Base-by-base conservation (phyloP, 2,113 vertebrate species). In the Leuciscus idus region DNA sequence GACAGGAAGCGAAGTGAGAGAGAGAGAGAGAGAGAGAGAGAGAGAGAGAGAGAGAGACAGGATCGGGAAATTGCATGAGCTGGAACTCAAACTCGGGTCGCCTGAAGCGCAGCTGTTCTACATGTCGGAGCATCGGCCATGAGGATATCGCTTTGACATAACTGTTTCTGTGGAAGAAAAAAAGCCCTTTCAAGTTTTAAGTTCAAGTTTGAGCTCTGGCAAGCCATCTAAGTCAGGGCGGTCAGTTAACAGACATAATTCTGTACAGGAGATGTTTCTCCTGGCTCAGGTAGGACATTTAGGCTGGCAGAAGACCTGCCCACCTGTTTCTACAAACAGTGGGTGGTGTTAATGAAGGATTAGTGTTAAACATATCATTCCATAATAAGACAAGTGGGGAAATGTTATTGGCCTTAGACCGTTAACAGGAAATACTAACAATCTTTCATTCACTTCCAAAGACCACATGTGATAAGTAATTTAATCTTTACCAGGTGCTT, bases 281-380 rank as follows among this genome's bases (percentile, higher is more conserved):
- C 11, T 70, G 64, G 64, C 81, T 83, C 64, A 52, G 64, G 28
- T 9, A 28, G 46, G 19, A 55, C 48, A 55, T 83, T 72, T 21
- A 72, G 28, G 21, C 30, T 21, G n/a, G 46, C 81, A 50, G 28
- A 83, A 83, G 12, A 83, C 26, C 81, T 83, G 39, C 64, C 81
- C 64, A 83, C 81, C 81, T 83, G 81, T 66, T 72, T 72, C 48
- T 68, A 36, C 17, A 70, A 30, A 55, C 43, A 68, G 28, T 8
- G 46, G 64, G 64, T 26, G 15, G 50, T 70, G 26, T 13, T 70
- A 68, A 83, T 72, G 19, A 83, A 83, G 9, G 81, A 83, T 83
- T 83, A 39, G 81, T 52, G 30, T 19, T n/a, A 83, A 28, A 52
- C 19, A 70, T 23, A 83, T 70, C 17, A 21, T 8, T 43, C 26